phyloP scores from a whole-genome alignment of 2,113 vertebrate species.

The Gnathonemus echidnorhynchus region DNA sequence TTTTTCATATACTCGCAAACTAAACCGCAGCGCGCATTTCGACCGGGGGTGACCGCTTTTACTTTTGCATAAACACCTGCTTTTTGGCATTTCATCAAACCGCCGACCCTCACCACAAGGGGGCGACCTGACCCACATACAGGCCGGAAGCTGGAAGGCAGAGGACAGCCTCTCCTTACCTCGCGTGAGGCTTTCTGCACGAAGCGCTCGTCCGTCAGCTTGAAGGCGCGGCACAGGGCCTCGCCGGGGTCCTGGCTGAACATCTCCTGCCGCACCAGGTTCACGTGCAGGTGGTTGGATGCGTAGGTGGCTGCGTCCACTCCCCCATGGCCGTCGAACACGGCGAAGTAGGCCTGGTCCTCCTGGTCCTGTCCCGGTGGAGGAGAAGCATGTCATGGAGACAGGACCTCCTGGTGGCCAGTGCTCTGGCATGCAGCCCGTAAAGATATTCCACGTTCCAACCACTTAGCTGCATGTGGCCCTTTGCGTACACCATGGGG shows the following conservation, averaged over 20 bases:
- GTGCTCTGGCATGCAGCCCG: neutral
- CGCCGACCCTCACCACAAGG: neutral
- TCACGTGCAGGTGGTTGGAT: constrained; percentile 90
- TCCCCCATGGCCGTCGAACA: constrained; percentile 93
- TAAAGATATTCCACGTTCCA: neutral
- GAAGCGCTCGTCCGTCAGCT: constrained; percentile 83
- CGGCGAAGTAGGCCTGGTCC: constrained; percentile 93
- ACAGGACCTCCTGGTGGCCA: neutral
- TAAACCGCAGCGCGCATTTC: neutral
- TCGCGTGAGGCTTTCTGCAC: constrained; percentile 89
- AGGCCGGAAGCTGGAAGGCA: neutral
- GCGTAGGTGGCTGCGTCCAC: constrained; percentile 94
- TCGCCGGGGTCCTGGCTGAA: constrained; percentile 79
- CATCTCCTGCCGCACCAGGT: constrained; percentile 82
- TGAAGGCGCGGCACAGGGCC: constrained; percentile 83
- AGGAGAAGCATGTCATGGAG: neutral
- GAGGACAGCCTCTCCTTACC: constrained; percentile 53
- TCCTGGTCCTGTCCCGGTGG: constrained; percentile 79
- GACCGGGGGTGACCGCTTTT: no score
- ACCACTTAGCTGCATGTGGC: neutral
- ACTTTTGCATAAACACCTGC: neutral
- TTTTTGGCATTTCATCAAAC: neutral
- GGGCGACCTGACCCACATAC: constrained; percentile 4
- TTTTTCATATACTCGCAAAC: neutral
- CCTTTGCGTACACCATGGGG: neutral